Evolutionary conservation across 2,113 vertebrate species (phyloP).

Genomic region (Sinocyclocheilus anophthalmus): DNA sequence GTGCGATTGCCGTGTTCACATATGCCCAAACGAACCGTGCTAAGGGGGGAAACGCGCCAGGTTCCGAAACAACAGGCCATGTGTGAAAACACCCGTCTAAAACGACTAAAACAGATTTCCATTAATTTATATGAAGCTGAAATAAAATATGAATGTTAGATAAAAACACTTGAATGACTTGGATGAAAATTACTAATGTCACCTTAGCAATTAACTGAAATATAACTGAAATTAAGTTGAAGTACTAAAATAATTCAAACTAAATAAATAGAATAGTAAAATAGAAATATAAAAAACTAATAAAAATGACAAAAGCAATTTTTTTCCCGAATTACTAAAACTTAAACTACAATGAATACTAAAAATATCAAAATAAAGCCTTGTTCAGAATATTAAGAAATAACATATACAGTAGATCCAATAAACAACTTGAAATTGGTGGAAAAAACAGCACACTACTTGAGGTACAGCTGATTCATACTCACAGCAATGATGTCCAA

Average conservation of each 20-base stretch:
- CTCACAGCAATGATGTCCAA: conserved; percentile 95
- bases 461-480: conserved; percentile 48
- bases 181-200: too few species aligned
- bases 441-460: background rate
- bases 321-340: background rate
- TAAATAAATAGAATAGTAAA: background rate
- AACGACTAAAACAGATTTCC: background rate
- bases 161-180: too few species aligned
- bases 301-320: background rate
- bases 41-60: too few species aligned
- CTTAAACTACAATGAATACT: background rate
- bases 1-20: too few species aligned
- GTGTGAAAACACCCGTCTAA: too few species aligned
- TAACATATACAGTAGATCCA: background rate
- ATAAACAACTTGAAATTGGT: background rate
- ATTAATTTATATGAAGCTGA: background rate
- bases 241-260: background rate
- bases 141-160: too few species aligned
- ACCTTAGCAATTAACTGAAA: background rate
- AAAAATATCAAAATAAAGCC: background rate
- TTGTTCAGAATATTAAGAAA: background rate
- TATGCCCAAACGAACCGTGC: too few species aligned
- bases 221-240: background rate
- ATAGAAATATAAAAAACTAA: background rate
- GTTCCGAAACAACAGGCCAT: too few species aligned